Evolutionary conservation across 2,888 invertebrate genomes (phyloP).

Genomic region (Agrypnus murinus): DNA sequence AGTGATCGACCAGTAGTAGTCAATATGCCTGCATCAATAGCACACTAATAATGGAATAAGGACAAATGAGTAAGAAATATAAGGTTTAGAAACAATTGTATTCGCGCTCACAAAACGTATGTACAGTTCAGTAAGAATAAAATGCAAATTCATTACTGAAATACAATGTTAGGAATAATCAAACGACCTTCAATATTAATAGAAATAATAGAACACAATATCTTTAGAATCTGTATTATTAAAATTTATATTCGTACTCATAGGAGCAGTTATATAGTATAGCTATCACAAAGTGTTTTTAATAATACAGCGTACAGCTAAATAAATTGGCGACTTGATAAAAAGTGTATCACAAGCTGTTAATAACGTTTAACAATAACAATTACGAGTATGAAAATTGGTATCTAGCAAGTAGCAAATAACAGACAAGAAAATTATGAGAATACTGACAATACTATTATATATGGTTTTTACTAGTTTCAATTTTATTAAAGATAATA

Average conservation of each 20-base stretch:
- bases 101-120: no score
- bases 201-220: conserved; percentile 42
- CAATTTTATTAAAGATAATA: conserved; percentile 33
- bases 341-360: conserved; percentile 49
- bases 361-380: conserved; percentile 44
- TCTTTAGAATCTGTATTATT: conserved; percentile 63
- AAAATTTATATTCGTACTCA: conserved; percentile 64
- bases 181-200: conserved; percentile 29
- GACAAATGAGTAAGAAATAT: no score
- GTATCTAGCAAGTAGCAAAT: conserved; percentile 42
- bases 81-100: no score
- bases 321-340: conserved; percentile 47
- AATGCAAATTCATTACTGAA: neutral
- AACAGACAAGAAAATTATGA: conserved; percentile 38
- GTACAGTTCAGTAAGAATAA: conserved; percentile 1
- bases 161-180: conserved; percentile 16
- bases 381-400: conserved; percentile 43
- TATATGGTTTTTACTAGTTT: conserved; percentile 26
- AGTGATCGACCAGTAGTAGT: no score
- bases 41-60: no score
- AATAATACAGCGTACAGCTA: conserved; percentile 46
- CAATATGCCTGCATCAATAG: no score
- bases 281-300: conserved; percentile 66
- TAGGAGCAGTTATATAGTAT: conserved; percentile 64
- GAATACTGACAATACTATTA: conserved; percentile 38